Base-by-base conservation (phyloP, 37 sponge, comb jelly and placozoan genomes). In the Cladorhizidae sp. region DNA sequence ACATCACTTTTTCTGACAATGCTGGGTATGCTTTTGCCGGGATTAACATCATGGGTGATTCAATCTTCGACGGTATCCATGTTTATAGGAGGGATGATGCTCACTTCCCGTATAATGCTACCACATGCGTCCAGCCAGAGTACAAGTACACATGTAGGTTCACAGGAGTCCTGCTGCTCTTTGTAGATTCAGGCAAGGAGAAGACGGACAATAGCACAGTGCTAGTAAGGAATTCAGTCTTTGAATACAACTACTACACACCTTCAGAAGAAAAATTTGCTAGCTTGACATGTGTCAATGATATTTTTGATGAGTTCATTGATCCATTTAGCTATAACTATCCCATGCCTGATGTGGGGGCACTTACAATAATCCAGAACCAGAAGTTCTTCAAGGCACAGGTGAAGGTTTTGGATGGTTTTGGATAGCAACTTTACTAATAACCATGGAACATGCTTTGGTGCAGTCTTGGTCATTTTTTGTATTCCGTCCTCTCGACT, bases 1-100 rank as follows among this genome's bases (percentile, higher is more conserved):
- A 76, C 20, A 43, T 76, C 25, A 62, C 1, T 15, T 52, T 76
- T 21, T 52, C 40, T 29, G 61, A 61, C 29, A 52, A 76, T 26
- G 7, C 42, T 29, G 77, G 77, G 8, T 61, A 41, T 76, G 77
- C 77, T 57, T 61, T 76, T 58, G 37, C 57, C 21, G 77, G 42
- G 2, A 1, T 58, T 17, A 61, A 76, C 42, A 22, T 61, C 8
- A 18, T 6, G 56, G 63, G 63, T 38, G 1, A 76, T 25, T 42
- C 77, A 1, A 2, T 41, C 9, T 28, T 76, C 0, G 63, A 76
- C 39, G 54, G 42, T 2, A 39, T 76, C 7, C 1, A 0, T 23
- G 36, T 76, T 37, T 7, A 20, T 14, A n/a, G 33, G 33, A 39
- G 36, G 2, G 35, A 22, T 41, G 28, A 41, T 61, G 7, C n/a